Conservation (phyloP, 2,113 vertebrate species). For the Cygnus buccinator region DNA sequence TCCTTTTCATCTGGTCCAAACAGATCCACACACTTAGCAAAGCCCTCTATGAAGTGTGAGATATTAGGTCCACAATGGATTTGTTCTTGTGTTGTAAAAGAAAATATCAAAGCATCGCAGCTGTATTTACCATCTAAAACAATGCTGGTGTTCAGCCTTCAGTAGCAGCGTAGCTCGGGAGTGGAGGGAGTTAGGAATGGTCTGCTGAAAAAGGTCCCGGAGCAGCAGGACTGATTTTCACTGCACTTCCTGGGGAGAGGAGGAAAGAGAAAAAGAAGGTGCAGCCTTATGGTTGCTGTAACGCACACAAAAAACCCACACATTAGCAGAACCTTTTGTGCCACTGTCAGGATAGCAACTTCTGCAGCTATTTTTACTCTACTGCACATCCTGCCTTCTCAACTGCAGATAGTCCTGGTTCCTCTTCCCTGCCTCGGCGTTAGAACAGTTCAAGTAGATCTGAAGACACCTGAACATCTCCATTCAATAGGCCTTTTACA, state of each 20-base stretch:
- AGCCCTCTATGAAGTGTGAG: conserved; percentile 2
- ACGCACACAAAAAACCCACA: neutral
- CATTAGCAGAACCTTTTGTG: neutral
- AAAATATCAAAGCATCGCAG: neutral
- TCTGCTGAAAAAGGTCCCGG: neutral
- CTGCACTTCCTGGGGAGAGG: neutral
- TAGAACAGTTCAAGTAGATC: neutral
- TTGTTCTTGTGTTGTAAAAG: conserved; percentile 41
- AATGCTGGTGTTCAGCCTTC: neutral
- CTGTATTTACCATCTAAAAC: neutral
- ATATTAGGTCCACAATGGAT: conserved; percentile 19
- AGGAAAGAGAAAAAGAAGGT: neutral
- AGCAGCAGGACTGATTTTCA: neutral
- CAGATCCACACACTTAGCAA: conserved; percentile 6
- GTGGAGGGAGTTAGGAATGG: neutral
- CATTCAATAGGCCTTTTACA: neutral
- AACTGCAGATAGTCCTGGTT: neutral
- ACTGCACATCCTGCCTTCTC: neutral
- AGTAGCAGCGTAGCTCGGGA: neutral
- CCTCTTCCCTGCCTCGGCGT: neutral
- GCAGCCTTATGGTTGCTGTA: neutral
- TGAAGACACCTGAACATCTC: conserved; percentile 33
- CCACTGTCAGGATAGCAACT: neutral
- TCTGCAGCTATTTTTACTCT: neutral
- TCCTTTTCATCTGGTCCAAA: conserved; percentile 58